Conservation (phyloP, 2,888 invertebrate species). For the Quadroppia sp. region DNA sequence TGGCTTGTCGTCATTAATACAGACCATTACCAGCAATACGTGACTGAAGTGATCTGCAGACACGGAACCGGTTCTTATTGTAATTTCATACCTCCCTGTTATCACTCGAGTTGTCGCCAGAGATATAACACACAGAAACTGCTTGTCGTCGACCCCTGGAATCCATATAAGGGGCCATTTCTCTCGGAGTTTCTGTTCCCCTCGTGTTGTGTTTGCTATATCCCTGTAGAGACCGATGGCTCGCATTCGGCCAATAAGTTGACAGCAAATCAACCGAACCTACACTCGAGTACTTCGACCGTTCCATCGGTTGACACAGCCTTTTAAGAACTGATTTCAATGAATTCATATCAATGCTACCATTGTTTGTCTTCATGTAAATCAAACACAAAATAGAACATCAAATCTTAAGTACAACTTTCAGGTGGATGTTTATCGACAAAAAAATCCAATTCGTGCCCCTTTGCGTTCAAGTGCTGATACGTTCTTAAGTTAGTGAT, state of each 20-base stretch:
- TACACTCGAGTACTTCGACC: too few relatives aligned
- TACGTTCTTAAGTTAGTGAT: too few relatives aligned
- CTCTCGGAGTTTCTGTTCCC: slow-evolving; percentile 49
- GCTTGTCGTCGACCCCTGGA: slow-evolving; percentile 48
- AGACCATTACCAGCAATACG: slow-evolving; percentile 47
- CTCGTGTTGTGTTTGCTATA: slow-evolving; percentile 48
- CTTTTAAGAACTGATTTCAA: too few relatives aligned
- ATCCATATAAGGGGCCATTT: slow-evolving; percentile 49
- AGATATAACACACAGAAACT: slow-evolving; percentile 48
- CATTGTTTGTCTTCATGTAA: too few relatives aligned
- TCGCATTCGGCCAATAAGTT: not conserved
- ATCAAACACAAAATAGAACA: too few relatives aligned
- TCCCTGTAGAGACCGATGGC: slow-evolving; percentile 41
- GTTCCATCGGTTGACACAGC: too few relatives aligned
- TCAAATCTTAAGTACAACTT: too few relatives aligned
- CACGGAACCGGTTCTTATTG: slow-evolving; percentile 45
- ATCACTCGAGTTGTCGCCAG: slow-evolving; percentile 47
- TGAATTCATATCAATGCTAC: too few relatives aligned
- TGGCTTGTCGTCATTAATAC: slow-evolving; percentile 49
- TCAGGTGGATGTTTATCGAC: too few relatives aligned
- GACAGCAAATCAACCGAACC: too few relatives aligned
- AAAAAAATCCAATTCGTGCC: too few relatives aligned
- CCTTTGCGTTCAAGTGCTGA: too few relatives aligned
- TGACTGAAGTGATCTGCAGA: slow-evolving; percentile 49
- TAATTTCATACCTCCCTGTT: slow-evolving; percentile 48